These are phyloP conservation scores for Petrocephalus zakoni DNA, from an alignment of 2,113 vertebrate genomes.

Conservation along the genomic window DNA sequence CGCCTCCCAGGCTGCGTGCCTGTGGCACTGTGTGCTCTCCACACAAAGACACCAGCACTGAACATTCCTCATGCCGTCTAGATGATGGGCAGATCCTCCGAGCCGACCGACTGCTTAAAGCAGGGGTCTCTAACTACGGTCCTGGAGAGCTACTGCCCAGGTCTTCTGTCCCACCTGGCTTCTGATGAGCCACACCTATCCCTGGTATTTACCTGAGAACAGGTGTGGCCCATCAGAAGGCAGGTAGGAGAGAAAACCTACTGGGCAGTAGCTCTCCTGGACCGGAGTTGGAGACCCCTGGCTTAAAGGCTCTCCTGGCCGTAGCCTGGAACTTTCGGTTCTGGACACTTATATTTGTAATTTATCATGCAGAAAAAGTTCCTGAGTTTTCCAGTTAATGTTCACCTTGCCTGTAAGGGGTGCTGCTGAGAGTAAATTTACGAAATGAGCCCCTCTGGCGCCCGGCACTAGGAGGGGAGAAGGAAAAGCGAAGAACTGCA, in stretches of 20 bases:
- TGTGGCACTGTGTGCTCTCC: not conserved
- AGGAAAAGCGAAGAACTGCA: not conserved
- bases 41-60: not conserved
- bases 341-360: not conserved
- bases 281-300: no score
- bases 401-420: not conserved
- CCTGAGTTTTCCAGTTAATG: not conserved
- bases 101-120: constrained; percentile 32
- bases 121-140: no score
- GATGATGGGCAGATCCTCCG: constrained; percentile 36
- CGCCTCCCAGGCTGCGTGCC: not conserved
- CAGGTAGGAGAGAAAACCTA: no score
- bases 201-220: no score
- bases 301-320: constrained; percentile 28
- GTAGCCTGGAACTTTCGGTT: constrained; percentile 15
- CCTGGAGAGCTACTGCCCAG: no score
- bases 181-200: no score
- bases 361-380: not conserved
- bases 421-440: not conserved
- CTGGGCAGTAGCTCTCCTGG: no score
- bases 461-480: not conserved
- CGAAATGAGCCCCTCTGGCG: not conserved
- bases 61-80: constrained; percentile 29
- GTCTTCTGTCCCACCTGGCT: no score
- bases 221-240: no score